Evolutionary conservation across 1,140 invertebrate species (phyloP), one percentile per base, ranked within the genome.

Genomic region (Cataglyphis hispanica): DNA sequence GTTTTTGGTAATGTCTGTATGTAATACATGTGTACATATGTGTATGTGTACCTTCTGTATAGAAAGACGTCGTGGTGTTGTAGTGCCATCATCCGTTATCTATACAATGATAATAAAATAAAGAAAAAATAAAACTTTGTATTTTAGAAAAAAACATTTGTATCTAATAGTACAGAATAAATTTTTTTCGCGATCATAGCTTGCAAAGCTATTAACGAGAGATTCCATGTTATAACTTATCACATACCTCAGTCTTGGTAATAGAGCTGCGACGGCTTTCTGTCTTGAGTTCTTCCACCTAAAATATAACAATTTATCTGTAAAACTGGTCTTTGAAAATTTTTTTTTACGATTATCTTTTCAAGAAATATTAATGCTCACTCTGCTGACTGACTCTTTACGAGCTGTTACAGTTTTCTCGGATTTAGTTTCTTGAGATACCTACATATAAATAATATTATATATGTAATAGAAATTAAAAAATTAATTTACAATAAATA

Each of bases 211-310:
- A 10, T 22, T 40, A 16, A 31, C 8, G 11, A 13, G 11, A 13
- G 16, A 61, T n/a, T n/a, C 10, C 83, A 25, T 40, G 13, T 56
- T 19, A 50, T 31, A 58, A 25, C n/a, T 46, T 43, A 6, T 31
- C n/a, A 31, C 11, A 64, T 91, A 95, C 94, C 92, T 92, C 93
- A 1, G 93, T 89, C 8, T 90, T 93, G 13, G 93, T 90, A 22
- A 95, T 25, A 34, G 94, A 95, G 84, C 94, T 95, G 81, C 94
- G 93, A 85, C 94, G 91, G 43, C 94, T 95, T 86, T 95, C 94
- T 11, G 93, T 89, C 84, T 91, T 92, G 8, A 95, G 78, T 90
- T 95, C 94, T 81, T 95, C 93, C 10, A 95, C 90, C 93, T 90
- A 2, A 43, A 63, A 83, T 60, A 78, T 31, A 0, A 63, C 25